A percentile compares a stretch with the other conserved stretches of the same genome.
Conservation (phyloP, 2,888 invertebrate species). For the Ormia ochracea region DNA sequence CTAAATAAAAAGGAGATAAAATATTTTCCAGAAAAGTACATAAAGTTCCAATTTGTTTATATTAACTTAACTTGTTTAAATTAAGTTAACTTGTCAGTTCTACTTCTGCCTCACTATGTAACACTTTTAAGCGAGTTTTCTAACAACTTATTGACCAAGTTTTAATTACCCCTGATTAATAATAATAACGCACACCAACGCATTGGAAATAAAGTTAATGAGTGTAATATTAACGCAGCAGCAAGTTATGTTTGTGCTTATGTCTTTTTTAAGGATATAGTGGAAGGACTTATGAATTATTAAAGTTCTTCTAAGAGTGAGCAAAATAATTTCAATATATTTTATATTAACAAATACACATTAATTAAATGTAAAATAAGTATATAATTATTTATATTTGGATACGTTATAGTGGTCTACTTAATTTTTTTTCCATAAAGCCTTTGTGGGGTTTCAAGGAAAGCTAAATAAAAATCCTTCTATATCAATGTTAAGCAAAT, state of each 20-base stretch:
- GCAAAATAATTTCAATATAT: too few species aligned
- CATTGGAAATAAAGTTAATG: not conserved
- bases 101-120: not conserved
- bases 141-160: slow-evolving; percentile 34
- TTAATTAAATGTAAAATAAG: too few species aligned
- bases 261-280: not conserved
- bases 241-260: not conserved
- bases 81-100: too few species aligned
- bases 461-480: too few species aligned
- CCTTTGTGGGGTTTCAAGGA: too few species aligned
- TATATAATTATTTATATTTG: too few species aligned
- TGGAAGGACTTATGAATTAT: not conserved
- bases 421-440: too few species aligned
- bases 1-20: not conserved
- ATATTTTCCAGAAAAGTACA: not conserved
- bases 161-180: slow-evolving; percentile 48
- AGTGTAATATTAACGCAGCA: not conserved
- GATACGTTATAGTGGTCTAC: too few species aligned
- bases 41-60: not conserved
- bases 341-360: too few species aligned
- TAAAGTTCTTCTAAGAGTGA: not conserved
- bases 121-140: not conserved
- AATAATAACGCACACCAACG: slow-evolving; percentile 22
- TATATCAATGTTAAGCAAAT: too few species aligned
- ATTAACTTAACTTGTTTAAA: not conserved